Evolutionary conservation across 2,888 invertebrate genomes (phyloP).

Genomic region (Ceratothoa steindachneri): DNA sequence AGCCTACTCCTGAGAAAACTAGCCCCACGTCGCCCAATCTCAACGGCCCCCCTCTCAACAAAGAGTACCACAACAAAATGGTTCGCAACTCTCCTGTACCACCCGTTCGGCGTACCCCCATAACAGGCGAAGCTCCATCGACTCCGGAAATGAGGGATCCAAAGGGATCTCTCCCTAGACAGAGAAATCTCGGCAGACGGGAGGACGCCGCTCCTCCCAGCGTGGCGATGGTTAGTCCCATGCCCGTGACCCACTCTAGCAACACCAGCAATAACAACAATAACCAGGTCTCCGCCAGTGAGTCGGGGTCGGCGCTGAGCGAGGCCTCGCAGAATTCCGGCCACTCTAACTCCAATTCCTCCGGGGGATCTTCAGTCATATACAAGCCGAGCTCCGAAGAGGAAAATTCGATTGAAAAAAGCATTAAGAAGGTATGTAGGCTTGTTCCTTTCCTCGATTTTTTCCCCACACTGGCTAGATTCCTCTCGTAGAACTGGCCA

Average conservation of each 20-base stretch:
- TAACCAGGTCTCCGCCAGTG: constrained; percentile 49
- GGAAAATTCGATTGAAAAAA: constrained; percentile 32
- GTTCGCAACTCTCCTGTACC: constrained; percentile 19
- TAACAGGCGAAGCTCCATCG: constrained; percentile 3
- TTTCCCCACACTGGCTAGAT: no score
- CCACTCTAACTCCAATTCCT: constrained; percentile 56
- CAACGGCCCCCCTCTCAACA: constrained; percentile 31
- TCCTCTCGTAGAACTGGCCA: no score
- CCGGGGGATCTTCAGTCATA: constrained; percentile 65
- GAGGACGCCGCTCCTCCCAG: constrained; percentile 48
- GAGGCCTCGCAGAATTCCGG: constrained; percentile 63
- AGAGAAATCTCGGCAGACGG: constrained; percentile 42
- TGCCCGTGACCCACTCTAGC: constrained; percentile 57
- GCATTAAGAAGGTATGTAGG: constrained; percentile 45
- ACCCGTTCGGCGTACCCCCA: constrained; percentile 3
- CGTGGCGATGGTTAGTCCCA: constrained; percentile 68
- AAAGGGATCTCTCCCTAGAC: constrained; percentile 38
- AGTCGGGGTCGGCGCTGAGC: constrained; percentile 57
- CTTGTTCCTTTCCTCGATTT: no score
- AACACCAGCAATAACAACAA: constrained; percentile 34
- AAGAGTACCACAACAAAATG: constrained; percentile 36
- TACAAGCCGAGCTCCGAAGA: constrained; percentile 58
- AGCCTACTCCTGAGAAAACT: constrained; percentile 52
- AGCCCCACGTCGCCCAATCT: constrained; percentile 46
- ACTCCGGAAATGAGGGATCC: constrained; percentile 29